Evolutionary conservation across 2,888 invertebrate species (phyloP).

Genomic region (Drosophila kuntzei): DNA sequence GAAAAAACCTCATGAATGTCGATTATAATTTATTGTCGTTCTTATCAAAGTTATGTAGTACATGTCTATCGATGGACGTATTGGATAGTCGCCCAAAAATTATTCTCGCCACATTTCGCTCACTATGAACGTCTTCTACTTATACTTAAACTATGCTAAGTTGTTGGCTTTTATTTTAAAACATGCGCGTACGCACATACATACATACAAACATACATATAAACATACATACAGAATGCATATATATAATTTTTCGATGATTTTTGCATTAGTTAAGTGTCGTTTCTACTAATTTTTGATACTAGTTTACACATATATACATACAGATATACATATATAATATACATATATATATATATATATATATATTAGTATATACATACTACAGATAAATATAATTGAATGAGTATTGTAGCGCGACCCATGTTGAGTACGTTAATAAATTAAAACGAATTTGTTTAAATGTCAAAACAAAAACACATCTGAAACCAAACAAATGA

Average conservation of each 20-base stretch:
- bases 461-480: constrained; percentile 61
- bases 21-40: constrained; percentile 76
- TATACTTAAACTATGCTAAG: constrained; percentile 56
- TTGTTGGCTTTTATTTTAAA: constrained; percentile 74
- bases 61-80: constrained; percentile 11
- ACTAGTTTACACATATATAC: constrained; percentile 76
- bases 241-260: constrained; percentile 70
- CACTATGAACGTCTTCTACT: constrained; percentile 66
- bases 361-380: constrained; percentile 59
- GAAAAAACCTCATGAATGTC: constrained; percentile 61
- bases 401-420: constrained; percentile 72
- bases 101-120: constrained; percentile 55
- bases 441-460: constrained; percentile 79
- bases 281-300: constrained; percentile 78
- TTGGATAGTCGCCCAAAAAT: constrained; percentile 23
- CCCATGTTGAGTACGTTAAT: constrained; percentile 77
- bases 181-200: constrained; percentile 36
- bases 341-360: constrained; percentile 57
- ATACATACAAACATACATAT: constrained; percentile 33
- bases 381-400: constrained; percentile 52
- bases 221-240: constrained; percentile 42
- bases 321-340: constrained; percentile 45
- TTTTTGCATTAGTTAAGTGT: constrained; percentile 73
- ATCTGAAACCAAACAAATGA: constrained; percentile 30
- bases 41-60: constrained; percentile 53